These are phyloP conservation scores for Tetrao urogallus DNA, from an alignment of 2,113 vertebrate species.

Conservation along the genomic window DNA sequence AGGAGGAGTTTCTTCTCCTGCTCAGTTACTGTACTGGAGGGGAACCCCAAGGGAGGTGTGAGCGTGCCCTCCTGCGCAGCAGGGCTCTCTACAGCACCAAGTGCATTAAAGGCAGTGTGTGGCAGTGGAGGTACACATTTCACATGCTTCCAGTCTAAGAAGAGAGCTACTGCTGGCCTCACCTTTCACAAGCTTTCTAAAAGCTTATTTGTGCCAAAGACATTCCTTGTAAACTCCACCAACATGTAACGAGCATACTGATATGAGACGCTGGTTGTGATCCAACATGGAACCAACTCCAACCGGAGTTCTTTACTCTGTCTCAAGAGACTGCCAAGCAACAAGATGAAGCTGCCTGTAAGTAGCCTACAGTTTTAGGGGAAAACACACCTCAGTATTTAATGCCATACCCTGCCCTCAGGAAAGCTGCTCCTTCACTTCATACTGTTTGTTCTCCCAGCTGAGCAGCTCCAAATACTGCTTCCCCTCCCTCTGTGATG, in stretches of 20 bases:
- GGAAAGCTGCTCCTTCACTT: neutral
- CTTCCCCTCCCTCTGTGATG: neutral
- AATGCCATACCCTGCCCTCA: neutral
- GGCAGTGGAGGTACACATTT: neutral
- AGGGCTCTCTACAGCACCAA: neutral
- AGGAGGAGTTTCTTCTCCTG: neutral
- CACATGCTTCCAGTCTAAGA: neutral
- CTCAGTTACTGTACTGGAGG: neutral
- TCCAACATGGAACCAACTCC: neutral
- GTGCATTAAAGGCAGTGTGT: neutral
- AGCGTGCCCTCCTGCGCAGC: accelerated
- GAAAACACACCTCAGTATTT: constrained; percentile 3
- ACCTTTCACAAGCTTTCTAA: neutral
- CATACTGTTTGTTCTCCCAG: neutral
- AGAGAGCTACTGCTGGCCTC: neutral
- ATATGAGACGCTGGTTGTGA: neutral
- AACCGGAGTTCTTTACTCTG: neutral
- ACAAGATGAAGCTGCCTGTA: neutral
- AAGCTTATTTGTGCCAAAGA: constrained; percentile 35
- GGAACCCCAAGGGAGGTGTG: neutral
- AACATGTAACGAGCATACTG: neutral
- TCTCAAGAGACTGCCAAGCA: constrained; percentile 19
- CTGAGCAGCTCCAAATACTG: neutral
- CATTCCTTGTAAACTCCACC: constrained; percentile 18
- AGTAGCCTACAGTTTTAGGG: neutral